Evolutionary conservation across 2,797 vertebrate species (phyloP).

Genomic region (Ambastaia sidthimunki): DNA sequence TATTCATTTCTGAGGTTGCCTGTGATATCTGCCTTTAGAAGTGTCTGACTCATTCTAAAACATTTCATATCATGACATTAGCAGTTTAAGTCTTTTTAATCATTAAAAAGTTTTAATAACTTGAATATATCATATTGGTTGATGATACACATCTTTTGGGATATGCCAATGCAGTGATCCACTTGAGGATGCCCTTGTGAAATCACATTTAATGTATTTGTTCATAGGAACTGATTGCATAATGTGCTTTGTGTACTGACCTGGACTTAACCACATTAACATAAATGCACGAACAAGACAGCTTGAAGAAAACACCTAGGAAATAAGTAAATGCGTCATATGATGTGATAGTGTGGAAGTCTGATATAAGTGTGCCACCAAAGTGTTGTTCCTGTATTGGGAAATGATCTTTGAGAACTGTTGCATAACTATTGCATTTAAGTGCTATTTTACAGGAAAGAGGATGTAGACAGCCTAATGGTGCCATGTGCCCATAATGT

Average conservation of each 20-base stretch:
- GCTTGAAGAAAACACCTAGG: conserved; percentile 40
- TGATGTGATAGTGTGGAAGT: conserved; percentile 32
- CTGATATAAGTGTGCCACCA: conserved; percentile 26
- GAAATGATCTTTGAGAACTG: conserved; percentile 30
- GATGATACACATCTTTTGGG: not conserved
- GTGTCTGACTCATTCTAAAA: conserved; percentile 18
- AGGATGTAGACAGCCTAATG: conserved; percentile 24
- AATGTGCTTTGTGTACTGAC: conserved; percentile 20
- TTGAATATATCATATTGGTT: not conserved
- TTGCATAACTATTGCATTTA: conserved; percentile 48
- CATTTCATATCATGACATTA: not conserved
- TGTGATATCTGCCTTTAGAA: conserved; percentile 17
- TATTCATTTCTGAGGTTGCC: conserved; percentile 1
- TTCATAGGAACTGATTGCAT: conserved; percentile 46
- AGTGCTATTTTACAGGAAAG: conserved; percentile 51
- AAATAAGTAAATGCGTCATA: conserved; percentile 39
- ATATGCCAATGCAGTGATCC: not conserved
- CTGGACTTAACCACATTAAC: conserved; percentile 15
- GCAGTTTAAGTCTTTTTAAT: not conserved
- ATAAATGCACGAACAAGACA: conserved; percentile 1
- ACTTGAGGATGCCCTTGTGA: not conserved
- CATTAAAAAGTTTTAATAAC: not conserved
- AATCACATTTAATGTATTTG: not conserved
- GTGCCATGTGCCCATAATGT: not conserved
- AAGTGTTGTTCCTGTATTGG: conserved; percentile 47